phyloP scores from a whole-genome alignment of 2,888 invertebrate species.

The Molorchus minor region DNA sequence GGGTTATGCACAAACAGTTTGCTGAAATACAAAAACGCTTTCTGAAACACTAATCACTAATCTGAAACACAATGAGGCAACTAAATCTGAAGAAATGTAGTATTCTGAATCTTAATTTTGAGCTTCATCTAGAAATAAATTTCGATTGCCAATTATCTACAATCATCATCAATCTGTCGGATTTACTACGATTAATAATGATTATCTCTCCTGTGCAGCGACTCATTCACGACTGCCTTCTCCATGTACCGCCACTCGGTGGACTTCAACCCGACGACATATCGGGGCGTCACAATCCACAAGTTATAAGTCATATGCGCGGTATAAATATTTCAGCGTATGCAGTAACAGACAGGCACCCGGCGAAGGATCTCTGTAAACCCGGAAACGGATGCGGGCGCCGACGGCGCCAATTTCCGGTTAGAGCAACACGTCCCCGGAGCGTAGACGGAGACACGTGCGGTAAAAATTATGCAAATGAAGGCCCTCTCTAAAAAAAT shows the following conservation, averaged over 20 bases:
- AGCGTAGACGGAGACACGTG: slow-evolving; percentile 29
- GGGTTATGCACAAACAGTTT: no score
- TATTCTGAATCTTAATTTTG: no score
- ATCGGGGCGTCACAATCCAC: slow-evolving; percentile 4
- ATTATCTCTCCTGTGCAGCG: no score
- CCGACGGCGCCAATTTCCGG: slow-evolving; percentile 56
- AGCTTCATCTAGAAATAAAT: no score
- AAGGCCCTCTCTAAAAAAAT: slow-evolving; percentile 28
- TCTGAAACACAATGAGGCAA: no score
- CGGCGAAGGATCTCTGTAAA: slow-evolving; percentile 44
- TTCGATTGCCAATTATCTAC: no score
- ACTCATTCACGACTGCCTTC: no score
- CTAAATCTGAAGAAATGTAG: no score
- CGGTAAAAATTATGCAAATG: slow-evolving; percentile 40
- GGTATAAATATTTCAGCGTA: slow-evolving; percentile 18
- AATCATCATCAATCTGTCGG: no score
- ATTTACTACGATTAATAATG: no score
- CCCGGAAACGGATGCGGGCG: slow-evolving; percentile 54
- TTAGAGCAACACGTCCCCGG: slow-evolving; percentile 47
- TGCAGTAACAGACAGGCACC: slow-evolving; percentile 13
- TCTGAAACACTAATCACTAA: no score
- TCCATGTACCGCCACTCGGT: background rate
- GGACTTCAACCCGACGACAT: background rate
- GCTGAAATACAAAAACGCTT: no score
- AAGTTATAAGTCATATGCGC: slow-evolving; percentile 11